Conservation (phyloP, 1,140 invertebrate species). For the Neodiprion fabricii region DNA sequence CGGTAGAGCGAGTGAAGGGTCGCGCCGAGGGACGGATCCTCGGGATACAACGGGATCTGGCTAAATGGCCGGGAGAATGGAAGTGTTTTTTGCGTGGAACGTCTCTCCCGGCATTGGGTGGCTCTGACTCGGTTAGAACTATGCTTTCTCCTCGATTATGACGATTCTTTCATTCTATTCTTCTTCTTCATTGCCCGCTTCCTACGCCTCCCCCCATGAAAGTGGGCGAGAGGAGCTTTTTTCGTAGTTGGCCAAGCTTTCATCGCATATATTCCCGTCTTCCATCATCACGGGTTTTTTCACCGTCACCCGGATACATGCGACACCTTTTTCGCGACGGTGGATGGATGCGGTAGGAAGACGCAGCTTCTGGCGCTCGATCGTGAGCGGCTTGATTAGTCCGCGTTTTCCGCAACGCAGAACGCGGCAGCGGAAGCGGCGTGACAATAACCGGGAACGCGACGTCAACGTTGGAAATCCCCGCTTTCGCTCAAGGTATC, state of each 20-base stretch:
- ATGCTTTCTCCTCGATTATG: slow-evolving; percentile 1
- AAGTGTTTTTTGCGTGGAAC: neutral
- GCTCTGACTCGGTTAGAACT: slow-evolving; percentile 7
- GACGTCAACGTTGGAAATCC: neutral
- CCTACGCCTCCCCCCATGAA: neutral
- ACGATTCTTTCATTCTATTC: neutral
- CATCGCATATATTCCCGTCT: too few relatives aligned
- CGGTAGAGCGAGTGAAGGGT: neutral
- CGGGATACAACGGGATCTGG: slow-evolving; percentile 1
- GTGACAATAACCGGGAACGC: neutral
- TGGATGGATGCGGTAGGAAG: neutral
- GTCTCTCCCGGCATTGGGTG: neutral
- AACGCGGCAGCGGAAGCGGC: neutral
- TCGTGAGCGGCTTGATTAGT: neutral
- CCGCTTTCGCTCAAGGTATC: neutral
- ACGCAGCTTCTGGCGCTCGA: neutral
- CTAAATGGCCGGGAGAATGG: slow-evolving; percentile 6
- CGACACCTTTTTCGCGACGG: neutral
- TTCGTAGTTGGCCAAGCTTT: neutral
- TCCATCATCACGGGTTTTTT: too few relatives aligned
- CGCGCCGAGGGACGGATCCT: slow-evolving; percentile 6
- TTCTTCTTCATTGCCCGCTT: neutral
- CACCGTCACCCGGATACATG: too few relatives aligned
- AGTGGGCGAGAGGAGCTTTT: neutral
- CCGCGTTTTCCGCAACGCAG: slow-evolving; percentile 19